Base-by-base conservation (phyloP, 2,113 vertebrate species). In the Xiphias gladius region DNA sequence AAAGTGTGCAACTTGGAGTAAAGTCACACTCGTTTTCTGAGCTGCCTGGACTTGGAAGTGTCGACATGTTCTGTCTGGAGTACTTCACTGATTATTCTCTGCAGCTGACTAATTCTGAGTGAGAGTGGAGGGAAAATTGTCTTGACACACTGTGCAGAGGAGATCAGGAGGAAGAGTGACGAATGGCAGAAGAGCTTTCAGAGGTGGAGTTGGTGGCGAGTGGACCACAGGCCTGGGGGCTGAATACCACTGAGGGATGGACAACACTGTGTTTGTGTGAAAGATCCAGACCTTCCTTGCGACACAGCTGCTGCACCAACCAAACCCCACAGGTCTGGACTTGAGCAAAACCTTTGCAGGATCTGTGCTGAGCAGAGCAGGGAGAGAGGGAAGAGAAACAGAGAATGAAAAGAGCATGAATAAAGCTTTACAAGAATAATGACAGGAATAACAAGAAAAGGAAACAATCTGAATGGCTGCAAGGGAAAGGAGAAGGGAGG, bases 311-410 rank as follows among this genome's bases (percentile, higher is more conserved):
- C 9, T 19, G 50, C 48, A 57, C 39, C 3, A n/a, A 50, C n/a
- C 62, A 17, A 79, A 10, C 50, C 5, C 43, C 62, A 69, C 76
- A 84, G 74, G 75, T 75, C 74, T 71, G 71, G 64, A 86, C 83
- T 76, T 76, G 83, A 84, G 63, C 43, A 22, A 62, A 77, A 28
- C 35, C 24, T 46, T 32, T 6, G 0, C 19, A 55, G 72, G 58
- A 57, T 55, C 55, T 81, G 52, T 10, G 13, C 22, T 54, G 54
- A 84, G 65, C 37, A 17, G 76, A 74, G 50, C 19, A 14, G 12
- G 26, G 7, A 35, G 6, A 1, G 3, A 64, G 22, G 13, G 24
- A 69, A 43, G 43, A 64, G 8, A 54, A 28, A 54, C 9, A 52
- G n/a, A 48, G 24, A 3, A 61, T 55, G 19, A 37, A 7, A 19